Conservation (phyloP, 2,797 vertebrate genomes). For the Myoxocephalus aenaeus region DNA sequence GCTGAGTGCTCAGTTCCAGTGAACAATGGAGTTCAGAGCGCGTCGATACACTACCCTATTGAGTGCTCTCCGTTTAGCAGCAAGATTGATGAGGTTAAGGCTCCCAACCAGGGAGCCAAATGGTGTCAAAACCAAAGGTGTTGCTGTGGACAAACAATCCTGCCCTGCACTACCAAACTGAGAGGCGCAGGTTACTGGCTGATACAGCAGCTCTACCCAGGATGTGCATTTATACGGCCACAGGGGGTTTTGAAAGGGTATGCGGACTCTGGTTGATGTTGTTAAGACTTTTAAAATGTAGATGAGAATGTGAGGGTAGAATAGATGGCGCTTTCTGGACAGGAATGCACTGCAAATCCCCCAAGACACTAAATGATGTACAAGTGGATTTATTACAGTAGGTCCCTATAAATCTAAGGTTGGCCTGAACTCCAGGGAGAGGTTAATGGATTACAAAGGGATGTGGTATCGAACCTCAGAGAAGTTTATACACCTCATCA, state of each 20-base stretch:
- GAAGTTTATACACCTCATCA: conserved; percentile 90
- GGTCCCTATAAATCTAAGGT: conserved; percentile 88
- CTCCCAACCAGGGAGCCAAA: conserved; percentile 75
- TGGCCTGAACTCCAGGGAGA: conserved; percentile 89
- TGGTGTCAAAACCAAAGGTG: conserved; percentile 81
- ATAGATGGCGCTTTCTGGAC: conserved; percentile 76
- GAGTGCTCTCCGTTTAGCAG: conserved; percentile 86
- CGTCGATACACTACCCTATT: conserved; percentile 86
- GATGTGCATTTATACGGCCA: conserved; percentile 13
- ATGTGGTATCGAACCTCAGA: conserved; percentile 86
- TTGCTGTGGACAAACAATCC: conserved; percentile 70
- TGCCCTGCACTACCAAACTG: conserved; percentile 16
- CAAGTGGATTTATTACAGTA: conserved; percentile 89
- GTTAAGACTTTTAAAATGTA: conserved; percentile 57
- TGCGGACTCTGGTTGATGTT: conserved; percentile 38
- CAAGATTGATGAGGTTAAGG: conserved; percentile 86
- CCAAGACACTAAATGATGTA: conserved; percentile 88
- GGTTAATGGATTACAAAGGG: conserved; percentile 92
- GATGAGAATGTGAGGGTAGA: conserved; percentile 63
- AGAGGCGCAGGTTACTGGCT: conserved; percentile 29
- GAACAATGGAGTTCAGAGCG: conserved; percentile 86
- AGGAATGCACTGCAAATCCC: conserved; percentile 82
- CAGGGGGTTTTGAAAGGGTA: conserved; percentile 14
- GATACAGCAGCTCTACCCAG: conserved; percentile 5
- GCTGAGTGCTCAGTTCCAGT: conserved; percentile 87